Conservation (phyloP, 2,888 invertebrate species). For the Lasioglossum malachurum region DNA sequence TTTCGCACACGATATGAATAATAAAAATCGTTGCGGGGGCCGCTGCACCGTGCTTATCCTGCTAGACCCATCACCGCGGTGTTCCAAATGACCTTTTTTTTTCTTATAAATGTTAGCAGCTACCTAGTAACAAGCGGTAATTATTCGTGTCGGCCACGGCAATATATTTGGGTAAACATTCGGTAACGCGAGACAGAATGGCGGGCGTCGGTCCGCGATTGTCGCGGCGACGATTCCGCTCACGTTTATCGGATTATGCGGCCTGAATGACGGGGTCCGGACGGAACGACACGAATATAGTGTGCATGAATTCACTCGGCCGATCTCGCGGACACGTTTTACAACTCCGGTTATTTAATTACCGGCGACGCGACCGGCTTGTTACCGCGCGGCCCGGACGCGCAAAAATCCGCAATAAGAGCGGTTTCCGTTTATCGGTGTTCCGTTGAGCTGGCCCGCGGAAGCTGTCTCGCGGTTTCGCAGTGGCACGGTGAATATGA, state of each 20-base stretch:
- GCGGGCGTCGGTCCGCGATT: constrained; percentile 27
- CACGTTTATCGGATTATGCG: constrained; percentile 71
- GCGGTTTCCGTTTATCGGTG: constrained; percentile 40
- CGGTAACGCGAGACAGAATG: constrained; percentile 2
- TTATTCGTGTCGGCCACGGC: not conserved
- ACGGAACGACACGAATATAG: constrained; percentile 32
- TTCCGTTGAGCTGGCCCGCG: constrained; percentile 35
- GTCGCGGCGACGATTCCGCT: constrained; percentile 51
- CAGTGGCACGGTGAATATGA: constrained; percentile 8
- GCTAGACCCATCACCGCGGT: too few species aligned
- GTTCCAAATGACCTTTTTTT: not conserved
- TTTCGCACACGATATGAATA: too few species aligned
- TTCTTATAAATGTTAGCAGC: not conserved
- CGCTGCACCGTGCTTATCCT: too few species aligned
- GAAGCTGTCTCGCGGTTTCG: constrained; percentile 16
- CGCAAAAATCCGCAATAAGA: constrained; percentile 59
- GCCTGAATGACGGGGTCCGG: constrained; percentile 43
- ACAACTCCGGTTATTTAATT: constrained; percentile 68
- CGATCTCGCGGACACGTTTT: constrained; percentile 59
- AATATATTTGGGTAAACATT: not conserved
- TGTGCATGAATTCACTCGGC: constrained; percentile 36
- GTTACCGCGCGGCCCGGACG: constrained; percentile 42
- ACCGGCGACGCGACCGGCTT: constrained; percentile 43
- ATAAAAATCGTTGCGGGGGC: too few species aligned
- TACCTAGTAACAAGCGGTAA: not conserved